These are phyloP conservation scores for Lagodon rhomboides DNA, from an alignment of 2,797 vertebrate species.

Conservation along the genomic window DNA sequence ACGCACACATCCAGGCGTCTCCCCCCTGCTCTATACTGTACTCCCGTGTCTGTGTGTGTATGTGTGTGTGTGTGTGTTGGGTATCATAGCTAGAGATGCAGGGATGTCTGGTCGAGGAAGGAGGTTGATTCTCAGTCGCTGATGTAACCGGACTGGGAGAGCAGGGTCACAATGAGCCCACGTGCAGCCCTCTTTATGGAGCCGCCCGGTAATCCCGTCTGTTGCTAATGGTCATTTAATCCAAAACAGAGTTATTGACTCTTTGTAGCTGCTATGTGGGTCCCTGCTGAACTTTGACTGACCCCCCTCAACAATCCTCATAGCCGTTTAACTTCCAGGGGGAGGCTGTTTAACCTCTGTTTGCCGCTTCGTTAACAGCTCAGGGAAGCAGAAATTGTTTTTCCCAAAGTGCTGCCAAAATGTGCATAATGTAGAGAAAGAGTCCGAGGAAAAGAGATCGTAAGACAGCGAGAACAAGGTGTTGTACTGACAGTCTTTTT, in stretches of 20 bases:
- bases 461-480: not conserved
- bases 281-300: conserved; percentile 20
- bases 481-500: conserved; percentile 2
- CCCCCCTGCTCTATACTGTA: conserved; percentile 51
- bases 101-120: conserved; percentile 57
- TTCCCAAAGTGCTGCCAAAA: not conserved
- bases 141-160: conserved; percentile 67
- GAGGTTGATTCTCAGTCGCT: conserved; percentile 71
- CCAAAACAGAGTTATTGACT: conserved; percentile 34
- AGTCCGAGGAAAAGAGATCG: not conserved
- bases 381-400: not conserved
- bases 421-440: not conserved
- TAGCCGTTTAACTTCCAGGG: not conserved
- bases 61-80: conserved; percentile 39
- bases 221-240: conserved; percentile 58
- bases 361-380: not conserved
- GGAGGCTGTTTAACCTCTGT: not conserved
- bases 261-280: conserved; percentile 9
- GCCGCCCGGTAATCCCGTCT: conserved; percentile 59
- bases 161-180: conserved; percentile 50
- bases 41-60: conserved; percentile 32
- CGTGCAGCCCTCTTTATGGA: conserved; percentile 53
- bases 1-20: conserved; percentile 65
- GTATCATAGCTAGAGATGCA: conserved; percentile 43
- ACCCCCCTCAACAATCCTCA: conserved; percentile 15